These are phyloP conservation scores for Hypocryptadius cinnamomeus DNA, from an alignment of 2,113 vertebrate species.

Conservation along the genomic window DNA sequence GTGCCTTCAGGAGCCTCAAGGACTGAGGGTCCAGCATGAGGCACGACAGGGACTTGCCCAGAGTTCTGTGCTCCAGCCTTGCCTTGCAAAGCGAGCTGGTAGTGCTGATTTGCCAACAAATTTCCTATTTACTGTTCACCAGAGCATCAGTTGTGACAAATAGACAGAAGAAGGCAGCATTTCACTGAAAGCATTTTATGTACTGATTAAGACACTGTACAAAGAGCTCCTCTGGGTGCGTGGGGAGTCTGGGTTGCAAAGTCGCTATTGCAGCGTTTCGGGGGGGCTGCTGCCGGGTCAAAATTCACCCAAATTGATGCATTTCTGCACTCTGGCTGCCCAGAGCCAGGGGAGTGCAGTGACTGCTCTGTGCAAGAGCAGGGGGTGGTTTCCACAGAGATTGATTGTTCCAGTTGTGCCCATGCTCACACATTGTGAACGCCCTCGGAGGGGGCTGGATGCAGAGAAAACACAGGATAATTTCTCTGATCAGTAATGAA, in stretches of 20 bases:
- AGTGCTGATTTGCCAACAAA: background rate
- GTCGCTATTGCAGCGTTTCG: background rate
- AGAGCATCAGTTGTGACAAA: slow-evolving; percentile 35
- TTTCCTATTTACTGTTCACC: slow-evolving; percentile 50
- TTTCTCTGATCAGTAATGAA: background rate
- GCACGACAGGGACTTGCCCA: background rate
- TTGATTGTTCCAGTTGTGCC: background rate
- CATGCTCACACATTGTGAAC: background rate
- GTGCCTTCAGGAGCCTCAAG: background rate
- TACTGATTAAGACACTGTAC: background rate
- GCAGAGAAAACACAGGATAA: background rate
- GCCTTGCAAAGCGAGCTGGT: background rate
- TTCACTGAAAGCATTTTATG: slow-evolving; percentile 19
- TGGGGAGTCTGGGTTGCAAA: background rate
- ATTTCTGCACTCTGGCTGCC: background rate
- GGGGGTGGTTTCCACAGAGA: background rate
- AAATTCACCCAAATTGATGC: background rate
- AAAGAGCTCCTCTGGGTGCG: background rate
- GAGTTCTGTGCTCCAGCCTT: background rate
- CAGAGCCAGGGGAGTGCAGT: background rate
- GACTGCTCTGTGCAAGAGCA: background rate
- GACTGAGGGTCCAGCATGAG: background rate
- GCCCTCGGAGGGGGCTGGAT: background rate
- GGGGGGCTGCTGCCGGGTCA: background rate
- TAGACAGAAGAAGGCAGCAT: slow-evolving; percentile 62